Base-by-base conservation (phyloP, 2,888 invertebrate species). In the Hirtodrosophila confusa region DNA sequence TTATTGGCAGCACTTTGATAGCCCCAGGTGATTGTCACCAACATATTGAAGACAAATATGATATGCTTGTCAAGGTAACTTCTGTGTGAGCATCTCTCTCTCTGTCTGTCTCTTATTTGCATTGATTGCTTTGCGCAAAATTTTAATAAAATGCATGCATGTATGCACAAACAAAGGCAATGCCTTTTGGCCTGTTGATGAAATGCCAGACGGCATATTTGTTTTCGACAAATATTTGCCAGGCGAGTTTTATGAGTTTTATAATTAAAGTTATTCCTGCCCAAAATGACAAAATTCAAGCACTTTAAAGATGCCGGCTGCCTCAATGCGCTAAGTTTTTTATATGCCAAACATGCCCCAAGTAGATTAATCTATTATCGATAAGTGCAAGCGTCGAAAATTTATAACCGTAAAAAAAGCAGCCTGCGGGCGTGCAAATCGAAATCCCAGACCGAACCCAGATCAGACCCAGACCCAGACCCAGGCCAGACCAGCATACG, bases 361-460 rank as follows among this genome's bases (percentile, higher is more conserved):
- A 87, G 88, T 88, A 87, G 87, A 87, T 87, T 87, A 87, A 87
- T 87, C 87, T 87, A 87, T 87, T 87, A 87, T 85, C 88, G 87
- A 88, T 87, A 87, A 82, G 88, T 87, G 88, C 82, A 86, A 84
- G 79, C 79, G 78, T 76, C 69, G 83, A 76, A 82, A 87, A 87
- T 87, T 87, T 87, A 87, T 87, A 82, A 73, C 80, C 86, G 70
- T 73, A 78, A 83, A 84, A 78, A 83, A 85, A 75, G 62, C 65
- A 69, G 78, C 80, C 80, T 79, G 80, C 80, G 69, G 80, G 60
- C 50, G 43, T 66, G 67, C 62, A 73, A 68, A 63, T 60, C 65
- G 55, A 75, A 70, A 70, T 55, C 61, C 48, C 57, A 72, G 49
- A 56, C 48, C 45, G 45, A 43, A 12, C 57, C 63, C 35, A 40